Base-by-base conservation (phyloP, 1,140 invertebrate genomes). In the Adoxophyes honmai region DNA sequence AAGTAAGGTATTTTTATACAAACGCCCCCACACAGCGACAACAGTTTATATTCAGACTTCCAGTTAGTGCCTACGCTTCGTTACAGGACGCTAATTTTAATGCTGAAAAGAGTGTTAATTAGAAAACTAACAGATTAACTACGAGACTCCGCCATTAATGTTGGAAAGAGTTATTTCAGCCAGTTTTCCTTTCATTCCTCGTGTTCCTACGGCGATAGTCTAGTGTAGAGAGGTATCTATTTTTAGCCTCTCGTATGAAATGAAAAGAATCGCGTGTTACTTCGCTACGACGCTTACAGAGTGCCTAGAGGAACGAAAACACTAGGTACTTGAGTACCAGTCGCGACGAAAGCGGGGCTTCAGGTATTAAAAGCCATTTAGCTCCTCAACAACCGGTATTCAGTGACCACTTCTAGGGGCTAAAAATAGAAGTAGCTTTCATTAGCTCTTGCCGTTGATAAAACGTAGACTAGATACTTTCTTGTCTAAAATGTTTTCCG, bases 231-330 rank as follows among this genome's bases (percentile, higher is more conserved):
- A 33, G 34, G 52, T 55, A 28, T 39, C 68, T 70, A 67, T 70
- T 70, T 70, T 67, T 70, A 70, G 62, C 55, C 4, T 52, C 34
- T 58, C 48, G 55, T 55, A 34, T 64, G 61, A 61, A 66, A 65
- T 64, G 57, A 62, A 70, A 65, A 66, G 60, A 64, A 36, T 70
- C 62, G 51, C 54, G 56, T 60, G 66, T 48, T 36, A 21, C 34
- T 60, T 38, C 54, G 48, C 56, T 57, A 36, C 16, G 34, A 34
- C 53, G 52, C 42, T 63, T 59, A 65, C 57, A 65, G 68, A 70
- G 70, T 66, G 62, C 55, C 57, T 14, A 14, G 34, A 55, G 53
- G 16, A 62, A 69, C 57, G 66, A 66, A 58, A 67, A 58, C 59
- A 59, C 57, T 63, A 56, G 56, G 11, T 57, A 54, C 60, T 61